Conservation (phyloP, 2,888 invertebrate genomes). For the Drosophila gaucha region DNA sequence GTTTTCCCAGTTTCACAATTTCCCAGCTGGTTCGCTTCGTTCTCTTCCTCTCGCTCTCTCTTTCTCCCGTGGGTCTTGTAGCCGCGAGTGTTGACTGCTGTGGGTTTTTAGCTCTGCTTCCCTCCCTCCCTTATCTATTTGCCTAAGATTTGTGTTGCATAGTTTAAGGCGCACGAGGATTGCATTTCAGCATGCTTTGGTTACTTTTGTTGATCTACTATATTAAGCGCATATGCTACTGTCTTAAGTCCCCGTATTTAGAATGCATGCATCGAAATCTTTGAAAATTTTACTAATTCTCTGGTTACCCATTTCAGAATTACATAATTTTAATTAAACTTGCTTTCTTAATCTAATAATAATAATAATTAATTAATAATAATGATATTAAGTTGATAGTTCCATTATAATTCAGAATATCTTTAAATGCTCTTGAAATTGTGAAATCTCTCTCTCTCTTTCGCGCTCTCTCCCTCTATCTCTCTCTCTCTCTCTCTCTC, state of each 20-base stretch:
- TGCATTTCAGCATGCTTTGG: conserved; percentile 22
- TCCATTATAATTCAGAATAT: too few relatives aligned
- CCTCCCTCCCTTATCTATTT: not conserved
- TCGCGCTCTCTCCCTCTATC: too few relatives aligned
- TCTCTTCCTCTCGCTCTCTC: not conserved
- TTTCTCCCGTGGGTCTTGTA: conserved; percentile 40
- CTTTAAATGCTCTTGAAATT: too few relatives aligned
- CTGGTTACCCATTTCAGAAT: not conserved
- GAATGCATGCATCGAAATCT: too few relatives aligned
- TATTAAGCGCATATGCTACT: not conserved
- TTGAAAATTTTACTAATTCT: too few relatives aligned
- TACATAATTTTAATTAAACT: too few relatives aligned
- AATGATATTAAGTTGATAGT: too few relatives aligned
- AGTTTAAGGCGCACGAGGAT: conserved; percentile 27
- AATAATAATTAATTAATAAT: too few relatives aligned
- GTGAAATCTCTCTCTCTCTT: too few relatives aligned
- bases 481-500: too few relatives aligned
- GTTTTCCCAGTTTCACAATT: conserved; percentile 22
- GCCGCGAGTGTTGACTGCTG: conserved; percentile 69
- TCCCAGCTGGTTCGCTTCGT: conserved; percentile 23
- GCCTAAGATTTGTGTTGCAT: conserved; percentile 32
- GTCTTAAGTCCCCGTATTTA: too few relatives aligned
- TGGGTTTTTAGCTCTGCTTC: conserved; percentile 7
- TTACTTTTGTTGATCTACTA: not conserved
- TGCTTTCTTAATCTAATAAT: not conserved